Evolutionary conservation across 2,888 invertebrate genomes (phyloP).

Genomic region (Trichogramma dendrolimi): DNA sequence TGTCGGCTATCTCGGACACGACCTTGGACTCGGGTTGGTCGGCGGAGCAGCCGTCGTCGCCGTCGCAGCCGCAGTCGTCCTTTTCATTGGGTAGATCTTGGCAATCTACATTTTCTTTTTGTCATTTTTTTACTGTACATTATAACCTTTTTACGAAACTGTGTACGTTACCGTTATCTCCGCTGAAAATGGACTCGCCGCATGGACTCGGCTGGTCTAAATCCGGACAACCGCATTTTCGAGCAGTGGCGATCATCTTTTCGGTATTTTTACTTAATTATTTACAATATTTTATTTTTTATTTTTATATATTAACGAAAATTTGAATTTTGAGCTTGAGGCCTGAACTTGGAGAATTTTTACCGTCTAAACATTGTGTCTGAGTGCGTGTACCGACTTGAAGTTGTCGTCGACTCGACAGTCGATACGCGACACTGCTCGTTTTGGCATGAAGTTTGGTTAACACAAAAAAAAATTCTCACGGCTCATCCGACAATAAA

Average conservation of each 20-base stretch:
- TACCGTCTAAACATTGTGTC: no score
- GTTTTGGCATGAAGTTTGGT: no score
- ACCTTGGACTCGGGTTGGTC: slow-evolving; percentile 16
- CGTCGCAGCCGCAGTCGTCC: slow-evolving; percentile 7
- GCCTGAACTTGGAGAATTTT: neutral
- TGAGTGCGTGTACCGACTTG: no score
- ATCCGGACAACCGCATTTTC: slow-evolving; percentile 37
- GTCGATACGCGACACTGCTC: no score
- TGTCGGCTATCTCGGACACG: slow-evolving; percentile 39
- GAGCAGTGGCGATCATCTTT: slow-evolving; percentile 38
- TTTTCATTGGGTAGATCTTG: neutral
- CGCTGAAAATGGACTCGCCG: no score
- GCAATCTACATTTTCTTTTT: neutral
- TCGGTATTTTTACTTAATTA: neutral
- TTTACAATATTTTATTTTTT: neutral
- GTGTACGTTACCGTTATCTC: no score
- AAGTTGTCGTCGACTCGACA: no score
- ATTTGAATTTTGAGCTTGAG: slow-evolving; percentile 15
- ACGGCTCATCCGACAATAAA: no score
- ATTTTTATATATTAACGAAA: slow-evolving; percentile 2
- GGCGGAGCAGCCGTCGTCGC: neutral
- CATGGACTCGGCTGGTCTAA: no score
- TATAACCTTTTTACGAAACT: no score
- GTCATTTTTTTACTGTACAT: no score
- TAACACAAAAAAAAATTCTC: no score